Evolutionary conservation across 2,888 invertebrate genomes (phyloP).

Genomic region (Nasonovia ribisnigri): DNA sequence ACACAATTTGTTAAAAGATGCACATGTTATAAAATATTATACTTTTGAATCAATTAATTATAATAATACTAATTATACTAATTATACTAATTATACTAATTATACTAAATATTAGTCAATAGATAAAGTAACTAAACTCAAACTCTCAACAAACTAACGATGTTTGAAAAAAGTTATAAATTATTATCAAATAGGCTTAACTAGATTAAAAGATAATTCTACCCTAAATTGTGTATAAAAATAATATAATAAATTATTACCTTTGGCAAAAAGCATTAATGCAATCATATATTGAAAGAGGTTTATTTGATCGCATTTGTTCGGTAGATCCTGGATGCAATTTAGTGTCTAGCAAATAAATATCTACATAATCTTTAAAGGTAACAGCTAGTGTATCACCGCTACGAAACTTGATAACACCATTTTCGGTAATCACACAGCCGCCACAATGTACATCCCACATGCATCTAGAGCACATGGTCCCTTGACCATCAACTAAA

Average conservation of each 20-base stretch:
- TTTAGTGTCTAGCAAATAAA: slow-evolving; percentile 67
- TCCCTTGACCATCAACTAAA: slow-evolving; percentile 75
- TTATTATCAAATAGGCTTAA: background rate
- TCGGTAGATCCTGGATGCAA: slow-evolving; percentile 72
- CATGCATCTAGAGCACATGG: slow-evolving; percentile 75
- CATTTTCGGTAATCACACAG: slow-evolving; percentile 72
- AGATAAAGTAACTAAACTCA: background rate
- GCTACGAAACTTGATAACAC: slow-evolving; percentile 72
- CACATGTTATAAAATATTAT: background rate
- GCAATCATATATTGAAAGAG: slow-evolving; percentile 76
- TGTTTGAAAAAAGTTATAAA: background rate
- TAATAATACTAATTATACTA: too few relatives aligned
- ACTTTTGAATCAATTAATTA: background rate
- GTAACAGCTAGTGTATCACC: slow-evolving; percentile 74
- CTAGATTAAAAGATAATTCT: background rate
- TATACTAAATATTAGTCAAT: too few relatives aligned
- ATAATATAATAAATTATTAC: slow-evolving; percentile 68
- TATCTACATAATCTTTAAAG: slow-evolving; percentile 70
- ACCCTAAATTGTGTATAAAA: background rate
- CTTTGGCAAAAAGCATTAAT: slow-evolving; percentile 76
- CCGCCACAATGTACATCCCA: slow-evolving; percentile 74
- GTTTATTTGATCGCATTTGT: slow-evolving; percentile 72
- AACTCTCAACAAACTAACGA: background rate
- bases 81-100: too few relatives aligned
- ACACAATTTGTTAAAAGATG: background rate